Evolutionary conservation across 2,797 vertebrate species (phyloP), one percentile per base, ranked within the genome.

Genomic region (Coregonus sp.): DNA sequence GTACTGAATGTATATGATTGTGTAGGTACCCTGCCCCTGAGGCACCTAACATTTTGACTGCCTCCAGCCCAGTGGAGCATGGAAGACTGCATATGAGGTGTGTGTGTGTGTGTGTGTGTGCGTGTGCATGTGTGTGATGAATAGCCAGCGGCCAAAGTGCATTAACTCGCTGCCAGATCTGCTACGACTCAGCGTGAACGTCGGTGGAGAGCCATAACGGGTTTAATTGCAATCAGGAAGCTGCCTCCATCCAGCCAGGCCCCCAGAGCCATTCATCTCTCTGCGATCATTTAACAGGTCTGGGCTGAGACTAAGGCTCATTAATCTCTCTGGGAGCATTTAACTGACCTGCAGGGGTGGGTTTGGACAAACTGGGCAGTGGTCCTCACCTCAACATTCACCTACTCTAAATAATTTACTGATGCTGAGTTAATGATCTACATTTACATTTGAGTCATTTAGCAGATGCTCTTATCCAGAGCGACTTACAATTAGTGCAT

Each of bases 181-280:
- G 88, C 89, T 89, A 87, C 87, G 89, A 89, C 86, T 92, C 91
- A 93, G 91, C 85, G 61, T 86, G 85, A 89, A 90, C 84, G 87
- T 82, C 82, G 81, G 85, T 76, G 86, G 86, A 90, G 86, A 90
- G 86, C 85, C 77, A 79, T 86, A 92, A 87, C 86, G 2, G 79
- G 85, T 89, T 91, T 93, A 92, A 94, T 92, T 92, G 91, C 90
- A 90, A 93, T 93, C 87, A 87, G 86, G 81, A 76, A 82, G 76
- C 81, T 73, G 82, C 86, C 76, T 82, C 68, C 20, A 75, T 84
- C 85, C 77, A 83, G 82, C 73, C 18, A 75, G 84, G 50, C 76
- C 82, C 74, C 73, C 66, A 80, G 76, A 86, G 82, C 84, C 80
- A 85, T 87, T 87, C 87, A 87, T 89, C 88, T 86, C 85, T 73